These are phyloP conservation scores for Ormyrus pomaceus DNA, from an alignment of 2,888 invertebrate genomes.

Conservation along the genomic window DNA sequence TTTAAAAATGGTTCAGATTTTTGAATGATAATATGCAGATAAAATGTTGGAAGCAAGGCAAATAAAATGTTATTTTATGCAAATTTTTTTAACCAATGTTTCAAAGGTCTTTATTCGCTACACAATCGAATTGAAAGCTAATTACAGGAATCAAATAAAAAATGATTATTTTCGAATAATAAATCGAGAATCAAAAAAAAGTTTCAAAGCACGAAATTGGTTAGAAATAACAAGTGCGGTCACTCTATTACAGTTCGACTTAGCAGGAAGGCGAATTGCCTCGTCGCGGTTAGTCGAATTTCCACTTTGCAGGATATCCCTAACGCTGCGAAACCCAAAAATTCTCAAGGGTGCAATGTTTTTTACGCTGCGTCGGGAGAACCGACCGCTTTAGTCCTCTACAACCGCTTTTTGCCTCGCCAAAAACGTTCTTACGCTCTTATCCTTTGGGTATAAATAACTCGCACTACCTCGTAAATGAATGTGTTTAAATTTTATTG, in stretches of 20 bases:
- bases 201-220: constrained; percentile 6
- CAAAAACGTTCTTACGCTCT: constrained; percentile 1
- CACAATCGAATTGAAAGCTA: neutral
- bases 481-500: neutral
- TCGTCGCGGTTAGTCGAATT: constrained; percentile 48
- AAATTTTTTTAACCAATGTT: too few relatives aligned
- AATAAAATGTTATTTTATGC: too few relatives aligned
- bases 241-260: constrained; percentile 55
- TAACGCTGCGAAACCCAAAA: constrained; percentile 59
- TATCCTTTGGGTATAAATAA: constrained; percentile 18
- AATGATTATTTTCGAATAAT: constrained; percentile 27
- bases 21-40: too few relatives aligned
- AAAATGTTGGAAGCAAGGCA: too few relatives aligned
- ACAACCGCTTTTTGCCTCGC: neutral
- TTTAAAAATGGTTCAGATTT: neutral
- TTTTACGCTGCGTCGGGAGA: constrained; percentile 54
- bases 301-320: constrained; percentile 57
- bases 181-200: neutral
- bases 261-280: constrained; percentile 48
- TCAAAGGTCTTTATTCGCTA: too few relatives aligned
- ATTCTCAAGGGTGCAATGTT: constrained; percentile 57
- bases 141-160: constrained; percentile 22
- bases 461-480: neutral
- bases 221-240: constrained; percentile 38
- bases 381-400: constrained; percentile 21